Conservation (phyloP, 2,888 invertebrate genomes). For the Pyralis farinalis region DNA sequence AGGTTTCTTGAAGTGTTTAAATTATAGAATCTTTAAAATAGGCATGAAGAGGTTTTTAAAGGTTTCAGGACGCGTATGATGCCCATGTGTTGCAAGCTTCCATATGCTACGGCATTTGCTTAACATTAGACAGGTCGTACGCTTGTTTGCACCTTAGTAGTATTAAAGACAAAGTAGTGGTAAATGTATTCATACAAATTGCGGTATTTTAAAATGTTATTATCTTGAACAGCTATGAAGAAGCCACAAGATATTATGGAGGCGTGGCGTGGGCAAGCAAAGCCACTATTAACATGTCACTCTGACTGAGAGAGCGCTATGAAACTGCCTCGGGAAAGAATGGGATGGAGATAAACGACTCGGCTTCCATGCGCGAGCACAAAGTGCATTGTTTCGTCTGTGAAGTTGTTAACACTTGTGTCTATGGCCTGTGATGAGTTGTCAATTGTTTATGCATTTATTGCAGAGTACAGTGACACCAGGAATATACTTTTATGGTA, state of each 20-base stretch:
- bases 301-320: constrained; percentile 38
- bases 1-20: too few species aligned
- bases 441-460: constrained; percentile 18
- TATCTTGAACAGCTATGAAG: constrained; percentile 4
- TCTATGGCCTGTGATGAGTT: constrained; percentile 41
- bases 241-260: constrained; percentile 20
- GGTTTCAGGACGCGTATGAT: too few species aligned
- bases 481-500: too few species aligned
- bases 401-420: constrained; percentile 45
- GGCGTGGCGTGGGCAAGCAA: constrained; percentile 41
- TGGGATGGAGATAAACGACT: constrained; percentile 28
- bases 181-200: constrained; percentile 4
- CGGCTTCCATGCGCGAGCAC: constrained; percentile 45
- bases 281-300: constrained; percentile 63
- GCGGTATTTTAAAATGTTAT: constrained; percentile 3
- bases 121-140: too few species aligned
- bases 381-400: constrained; percentile 46
- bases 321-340: constrained; percentile 21
- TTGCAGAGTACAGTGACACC: too few species aligned
- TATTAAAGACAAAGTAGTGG: too few species aligned
- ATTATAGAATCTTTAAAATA: too few species aligned
- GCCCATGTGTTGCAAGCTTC: too few species aligned
- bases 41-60: too few species aligned
- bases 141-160: too few species aligned
- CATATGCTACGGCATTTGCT: too few species aligned